Evolutionary conservation across 2,797 vertebrate genomes (phyloP).

Genomic region (Cynopterus sphinx): DNA sequence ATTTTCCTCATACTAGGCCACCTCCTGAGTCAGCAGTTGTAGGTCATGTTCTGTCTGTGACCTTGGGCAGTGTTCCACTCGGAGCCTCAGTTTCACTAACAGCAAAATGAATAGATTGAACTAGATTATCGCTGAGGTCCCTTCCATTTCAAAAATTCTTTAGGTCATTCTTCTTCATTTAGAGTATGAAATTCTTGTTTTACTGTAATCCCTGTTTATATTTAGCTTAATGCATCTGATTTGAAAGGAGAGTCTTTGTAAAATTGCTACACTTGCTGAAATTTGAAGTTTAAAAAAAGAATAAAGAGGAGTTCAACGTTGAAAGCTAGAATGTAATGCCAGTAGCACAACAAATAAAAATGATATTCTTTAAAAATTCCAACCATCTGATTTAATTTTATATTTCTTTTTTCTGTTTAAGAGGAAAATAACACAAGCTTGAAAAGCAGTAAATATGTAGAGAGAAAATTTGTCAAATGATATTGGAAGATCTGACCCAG

Average conservation of each 20-base stretch:
- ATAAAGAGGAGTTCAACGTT: not conserved
- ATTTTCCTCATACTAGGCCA: not conserved
- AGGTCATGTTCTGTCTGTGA: not conserved
- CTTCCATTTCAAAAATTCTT: not conserved
- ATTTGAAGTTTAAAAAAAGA: not conserved
- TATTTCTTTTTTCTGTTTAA: slow-evolving; percentile 73
- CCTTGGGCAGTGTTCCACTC: not conserved
- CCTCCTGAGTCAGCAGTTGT: not conserved
- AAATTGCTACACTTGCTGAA: not conserved
- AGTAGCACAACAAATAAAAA: slow-evolving; percentile 22
- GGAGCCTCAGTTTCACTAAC: slow-evolving; percentile 6
- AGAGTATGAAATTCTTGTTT: not conserved
- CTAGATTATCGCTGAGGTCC: not conserved
- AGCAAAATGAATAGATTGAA: not conserved
- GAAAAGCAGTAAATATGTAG: slow-evolving; percentile 89
- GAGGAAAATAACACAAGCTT: slow-evolving; percentile 72
- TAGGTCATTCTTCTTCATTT: slow-evolving; percentile 20
- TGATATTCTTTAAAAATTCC: slow-evolving; percentile 53
- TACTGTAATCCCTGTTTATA: not conserved
- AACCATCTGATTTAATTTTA: slow-evolving; percentile 71
- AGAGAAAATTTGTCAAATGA: slow-evolving; percentile 91
- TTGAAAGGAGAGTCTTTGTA: slow-evolving; percentile 27
- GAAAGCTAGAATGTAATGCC: not conserved
- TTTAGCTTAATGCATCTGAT: not conserved
- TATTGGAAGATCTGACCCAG: slow-evolving; percentile 89